Conservation (phyloP, 2,888 invertebrate species). For the Boloria euphrosyne region DNA sequence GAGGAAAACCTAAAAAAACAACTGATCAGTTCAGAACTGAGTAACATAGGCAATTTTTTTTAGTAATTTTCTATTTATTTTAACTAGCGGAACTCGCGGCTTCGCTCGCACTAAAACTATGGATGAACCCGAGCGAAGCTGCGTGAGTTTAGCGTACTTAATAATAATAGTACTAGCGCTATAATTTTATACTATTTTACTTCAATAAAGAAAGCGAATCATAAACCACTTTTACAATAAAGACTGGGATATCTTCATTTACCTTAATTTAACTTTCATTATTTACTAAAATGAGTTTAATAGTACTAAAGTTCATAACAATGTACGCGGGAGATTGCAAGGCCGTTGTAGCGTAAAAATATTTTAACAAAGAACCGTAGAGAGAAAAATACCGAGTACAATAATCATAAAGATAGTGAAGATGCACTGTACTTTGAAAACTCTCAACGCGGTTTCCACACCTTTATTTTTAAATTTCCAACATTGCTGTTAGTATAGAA, state of each 20-base stretch:
- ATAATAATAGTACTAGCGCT: no score
- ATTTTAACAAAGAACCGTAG: conserved; percentile 21
- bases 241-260: neutral
- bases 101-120: no score
- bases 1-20: no score
- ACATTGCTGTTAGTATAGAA: conserved; percentile 7
- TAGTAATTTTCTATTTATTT: no score
- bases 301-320: conserved; percentile 11
- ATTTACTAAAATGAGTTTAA: conserved; percentile 9
- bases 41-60: no score
- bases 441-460: conserved; percentile 20
- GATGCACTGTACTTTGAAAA: conserved; percentile 24
- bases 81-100: no score
- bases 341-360: conserved; percentile 18
- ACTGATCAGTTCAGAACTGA: no score
- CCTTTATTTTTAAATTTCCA: conserved; percentile 24
- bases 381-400: conserved; percentile 23
- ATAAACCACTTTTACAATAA: neutral
- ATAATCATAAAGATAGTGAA: conserved; percentile 32
- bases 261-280: conserved; percentile 4
- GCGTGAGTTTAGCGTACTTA: no score
- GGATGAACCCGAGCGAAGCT: no score
- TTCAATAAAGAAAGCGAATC: neutral
- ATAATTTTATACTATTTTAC: no score
- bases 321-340: conserved; percentile 7